These are phyloP conservation scores for Leucophenga montana DNA, from an alignment of 2,888 invertebrate genomes.

Conservation along the genomic window DNA sequence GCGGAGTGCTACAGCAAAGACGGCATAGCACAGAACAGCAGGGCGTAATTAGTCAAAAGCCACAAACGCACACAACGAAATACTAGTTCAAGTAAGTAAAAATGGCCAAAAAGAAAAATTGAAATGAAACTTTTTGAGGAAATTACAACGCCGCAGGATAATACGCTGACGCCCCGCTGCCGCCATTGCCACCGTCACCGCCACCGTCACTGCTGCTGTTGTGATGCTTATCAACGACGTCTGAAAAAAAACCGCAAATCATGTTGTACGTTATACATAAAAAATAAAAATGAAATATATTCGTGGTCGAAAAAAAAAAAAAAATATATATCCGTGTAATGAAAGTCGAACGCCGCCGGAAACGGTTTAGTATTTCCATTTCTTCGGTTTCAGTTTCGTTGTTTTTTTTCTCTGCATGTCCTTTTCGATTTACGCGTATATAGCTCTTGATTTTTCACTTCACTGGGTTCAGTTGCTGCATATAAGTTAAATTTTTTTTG, in stretches of 20 bases:
- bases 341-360: slow-evolving; percentile 29
- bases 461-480: slow-evolving; percentile 3
- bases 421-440: background rate
- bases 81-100: too few relatives aligned
- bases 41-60: slow-evolving; percentile 36
- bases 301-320: background rate
- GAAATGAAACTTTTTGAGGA: too few relatives aligned
- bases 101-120: too few relatives aligned
- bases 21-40: background rate
- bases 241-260: slow-evolving; percentile 17
- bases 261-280: background rate
- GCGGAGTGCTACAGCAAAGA: background rate
- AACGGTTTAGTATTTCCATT: slow-evolving; percentile 23
- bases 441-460: slow-evolving; percentile 13
- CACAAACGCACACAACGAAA: slow-evolving; percentile 13
- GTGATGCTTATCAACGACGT: slow-evolving; percentile 19
- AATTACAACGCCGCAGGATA: too few relatives aligned
- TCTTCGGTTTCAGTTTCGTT: background rate
- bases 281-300: background rate
- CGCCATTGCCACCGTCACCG: background rate
- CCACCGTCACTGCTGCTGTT: too few relatives aligned
- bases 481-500: slow-evolving; percentile 13
- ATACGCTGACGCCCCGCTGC: background rate
- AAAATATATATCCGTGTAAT: slow-evolving; percentile 2
- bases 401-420: background rate